Percentiles rank a stretch among this genome's conserved stretches.
Conservation (phyloP, 2,797 vertebrate species). For the Telmatherina bonti region DNA sequence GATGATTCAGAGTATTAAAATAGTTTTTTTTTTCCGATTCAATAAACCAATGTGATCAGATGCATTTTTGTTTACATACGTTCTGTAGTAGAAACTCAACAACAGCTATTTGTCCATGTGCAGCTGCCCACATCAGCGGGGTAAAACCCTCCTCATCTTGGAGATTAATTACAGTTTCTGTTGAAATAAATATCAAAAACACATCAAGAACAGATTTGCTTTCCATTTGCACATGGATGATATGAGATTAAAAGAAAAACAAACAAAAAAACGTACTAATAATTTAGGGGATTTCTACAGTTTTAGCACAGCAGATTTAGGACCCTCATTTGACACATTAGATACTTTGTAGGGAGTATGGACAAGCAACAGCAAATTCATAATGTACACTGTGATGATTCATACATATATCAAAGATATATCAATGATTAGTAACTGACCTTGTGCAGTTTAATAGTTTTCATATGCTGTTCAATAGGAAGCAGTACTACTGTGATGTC, state of each 20-base stretch:
- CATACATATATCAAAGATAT: too few relatives aligned
- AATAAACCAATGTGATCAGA: fast-evolving
- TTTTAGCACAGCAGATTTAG: too few relatives aligned
- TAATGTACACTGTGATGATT: too few relatives aligned
- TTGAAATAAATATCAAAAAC: constrained; percentile 45
- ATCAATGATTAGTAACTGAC: too few relatives aligned
- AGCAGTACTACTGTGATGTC: too few relatives aligned
- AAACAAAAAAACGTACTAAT: too few relatives aligned
- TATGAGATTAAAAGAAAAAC: background rate
- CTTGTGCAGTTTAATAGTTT: too few relatives aligned
- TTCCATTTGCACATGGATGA: background rate
- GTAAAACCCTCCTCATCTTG: constrained; percentile 99
- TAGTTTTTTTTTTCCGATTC: background rate
- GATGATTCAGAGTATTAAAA: background rate
- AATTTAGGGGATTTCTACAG: too few relatives aligned
- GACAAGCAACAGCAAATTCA: too few relatives aligned
- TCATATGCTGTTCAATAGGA: too few relatives aligned
- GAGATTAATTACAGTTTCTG: constrained; percentile 95
- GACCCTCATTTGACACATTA: too few relatives aligned
- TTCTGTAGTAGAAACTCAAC: constrained; percentile 99
- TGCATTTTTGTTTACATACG: constrained; percentile 78
- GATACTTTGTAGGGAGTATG: too few relatives aligned
- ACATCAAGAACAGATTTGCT: background rate
- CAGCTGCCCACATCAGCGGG: constrained; percentile 98
- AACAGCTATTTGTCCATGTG: constrained; percentile 97